These are phyloP conservation scores for Zygothrica quintamaculata DNA, from an alignment of 2,888 invertebrate species.

Conservation along the genomic window DNA sequence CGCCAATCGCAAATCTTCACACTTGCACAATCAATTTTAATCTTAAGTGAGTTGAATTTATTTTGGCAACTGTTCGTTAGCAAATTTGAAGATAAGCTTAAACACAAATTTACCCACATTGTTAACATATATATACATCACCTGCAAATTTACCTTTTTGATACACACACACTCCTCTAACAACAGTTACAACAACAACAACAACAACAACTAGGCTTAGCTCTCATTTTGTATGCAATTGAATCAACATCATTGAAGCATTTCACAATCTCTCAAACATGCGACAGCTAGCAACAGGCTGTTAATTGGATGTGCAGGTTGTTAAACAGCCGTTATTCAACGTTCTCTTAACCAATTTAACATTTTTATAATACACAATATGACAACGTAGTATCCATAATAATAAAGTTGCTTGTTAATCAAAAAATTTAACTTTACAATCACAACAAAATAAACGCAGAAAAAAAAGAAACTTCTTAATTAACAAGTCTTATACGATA, in stretches of 20 bases:
- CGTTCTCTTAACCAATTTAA: conserved; percentile 24
- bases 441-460: no score
- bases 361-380: conserved; percentile 13
- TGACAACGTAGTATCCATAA: no score
- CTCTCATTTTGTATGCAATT: conserved; percentile 46
- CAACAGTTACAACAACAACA: no score
- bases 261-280: conserved; percentile 34
- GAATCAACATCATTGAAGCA: conserved; percentile 24
- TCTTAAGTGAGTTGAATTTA: conserved; percentile 46
- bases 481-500: no score
- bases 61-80: conserved; percentile 55
- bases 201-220: conserved; percentile 34
- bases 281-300: conserved; percentile 27
- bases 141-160: neutral
- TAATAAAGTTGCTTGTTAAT: no score
- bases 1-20: conserved; percentile 25
- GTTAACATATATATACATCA: conserved; percentile 43
- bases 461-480: no score
- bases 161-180: conserved; percentile 23
- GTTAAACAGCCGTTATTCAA: conserved; percentile 37
- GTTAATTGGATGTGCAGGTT: conserved; percentile 36
- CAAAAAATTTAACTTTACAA: no score
- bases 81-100: conserved; percentile 57
- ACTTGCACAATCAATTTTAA: conserved; percentile 66
- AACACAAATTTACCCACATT: conserved; percentile 50